phyloP scores from a whole-genome alignment of 2,888 invertebrate genomes.

The Himalopsyche anomala region DNA sequence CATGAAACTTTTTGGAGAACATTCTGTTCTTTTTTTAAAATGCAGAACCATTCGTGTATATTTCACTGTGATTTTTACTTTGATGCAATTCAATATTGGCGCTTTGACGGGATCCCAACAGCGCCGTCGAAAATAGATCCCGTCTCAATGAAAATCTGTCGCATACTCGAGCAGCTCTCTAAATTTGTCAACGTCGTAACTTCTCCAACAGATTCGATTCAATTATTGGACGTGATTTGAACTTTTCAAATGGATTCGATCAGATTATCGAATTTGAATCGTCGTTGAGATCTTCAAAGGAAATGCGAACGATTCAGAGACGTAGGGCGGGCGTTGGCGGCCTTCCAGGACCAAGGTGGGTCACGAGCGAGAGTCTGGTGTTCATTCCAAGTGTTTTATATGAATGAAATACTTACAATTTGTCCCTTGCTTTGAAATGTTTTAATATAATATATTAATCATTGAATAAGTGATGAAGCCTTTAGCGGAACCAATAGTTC shows the following conservation, averaged over 20 bases:
- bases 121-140: background rate
- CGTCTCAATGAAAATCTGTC: slow-evolving; percentile 15
- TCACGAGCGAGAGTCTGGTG: slow-evolving; percentile 32
- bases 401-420: slow-evolving; percentile 7
- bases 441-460: no score
- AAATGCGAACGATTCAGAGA: slow-evolving; percentile 7
- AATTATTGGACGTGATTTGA: slow-evolving; percentile 3
- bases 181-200: slow-evolving; percentile 31
- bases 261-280: slow-evolving; percentile 40
- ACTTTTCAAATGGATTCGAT: slow-evolving; percentile 42
- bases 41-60: no score
- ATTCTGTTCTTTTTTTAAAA: no score
- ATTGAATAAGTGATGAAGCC: no score
- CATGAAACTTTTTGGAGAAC: no score
- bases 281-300: slow-evolving; percentile 36
- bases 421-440: background rate
- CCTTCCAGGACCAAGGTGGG: slow-evolving; percentile 28
- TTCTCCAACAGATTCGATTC: slow-evolving; percentile 18
- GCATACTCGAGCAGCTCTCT: slow-evolving; percentile 6
- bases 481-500: no score
- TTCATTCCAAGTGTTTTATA: background rate
- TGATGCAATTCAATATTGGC: slow-evolving; percentile 23
- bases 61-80: no score
- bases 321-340: slow-evolving; percentile 5
- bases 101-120: slow-evolving; percentile 16